Evolutionary conservation across 2,113 vertebrate species (phyloP).

Genomic region (Ranitomeya variabilis): DNA sequence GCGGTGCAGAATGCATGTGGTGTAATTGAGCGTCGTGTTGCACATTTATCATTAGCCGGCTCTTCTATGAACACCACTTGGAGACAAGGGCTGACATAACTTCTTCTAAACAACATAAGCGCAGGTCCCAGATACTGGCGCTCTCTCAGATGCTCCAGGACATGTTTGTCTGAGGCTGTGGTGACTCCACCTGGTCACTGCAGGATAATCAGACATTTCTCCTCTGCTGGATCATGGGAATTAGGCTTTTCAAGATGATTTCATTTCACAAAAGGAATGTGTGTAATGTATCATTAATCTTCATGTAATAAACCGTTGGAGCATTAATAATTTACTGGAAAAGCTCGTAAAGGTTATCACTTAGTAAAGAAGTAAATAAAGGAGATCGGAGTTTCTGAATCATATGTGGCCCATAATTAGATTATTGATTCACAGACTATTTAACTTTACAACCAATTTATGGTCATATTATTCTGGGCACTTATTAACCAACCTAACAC

Average conservation of each 20-base stretch:
- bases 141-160: conserved; percentile 24
- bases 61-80: neutral
- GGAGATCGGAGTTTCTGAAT: neutral
- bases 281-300: conserved; percentile 6
- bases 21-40: conserved; percentile 28
- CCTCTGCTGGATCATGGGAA: neutral
- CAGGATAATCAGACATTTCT: conserved; percentile 8
- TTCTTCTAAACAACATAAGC: neutral
- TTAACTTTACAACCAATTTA: conserved; percentile 10
- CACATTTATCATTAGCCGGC: neutral
- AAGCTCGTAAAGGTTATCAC: conserved; percentile 10
- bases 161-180: conserved; percentile 50
- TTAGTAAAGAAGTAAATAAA: conserved; percentile 25
- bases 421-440: neutral
- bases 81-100: neutral
- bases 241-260: neutral
- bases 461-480: neutral
- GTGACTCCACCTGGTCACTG: conserved; percentile 51
- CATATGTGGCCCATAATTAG: neutral
- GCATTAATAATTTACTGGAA: neutral
- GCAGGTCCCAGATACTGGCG: neutral
- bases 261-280: neutral
- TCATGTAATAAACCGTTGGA: neutral
- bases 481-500: neutral
- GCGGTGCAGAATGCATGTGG: conserved; percentile 12